Evolutionary conservation across 2,797 vertebrate genomes (phyloP).

Genomic region (Brachyrhaphis roseni): DNA sequence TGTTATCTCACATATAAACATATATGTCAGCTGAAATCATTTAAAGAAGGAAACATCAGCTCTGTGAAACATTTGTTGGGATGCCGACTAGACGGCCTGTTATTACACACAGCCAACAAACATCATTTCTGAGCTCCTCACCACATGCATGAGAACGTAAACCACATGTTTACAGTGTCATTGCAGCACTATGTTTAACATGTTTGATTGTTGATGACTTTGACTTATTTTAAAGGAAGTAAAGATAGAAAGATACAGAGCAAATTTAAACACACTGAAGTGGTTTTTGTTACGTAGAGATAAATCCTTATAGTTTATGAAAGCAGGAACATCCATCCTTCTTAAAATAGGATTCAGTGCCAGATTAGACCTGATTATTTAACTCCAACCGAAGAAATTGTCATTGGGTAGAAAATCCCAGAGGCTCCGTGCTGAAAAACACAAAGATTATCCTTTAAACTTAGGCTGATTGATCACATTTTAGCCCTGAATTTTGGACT

Average conservation of each 20-base stretch:
- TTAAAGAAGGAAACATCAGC: background rate
- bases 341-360: constrained; percentile 43
- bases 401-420: constrained; percentile 55
- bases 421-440: constrained; percentile 28
- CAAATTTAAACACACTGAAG: constrained; percentile 20
- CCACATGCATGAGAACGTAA: background rate
- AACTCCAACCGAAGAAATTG: constrained; percentile 46
- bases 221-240: constrained; percentile 1
- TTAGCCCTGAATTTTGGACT: constrained; percentile 23
- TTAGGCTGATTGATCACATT: constrained; percentile 3
- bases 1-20: background rate
- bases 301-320: constrained; percentile 27
- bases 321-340: constrained; percentile 32
- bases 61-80: background rate
- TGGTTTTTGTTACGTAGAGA: constrained; percentile 17
- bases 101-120: background rate
- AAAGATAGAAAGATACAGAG: background rate
- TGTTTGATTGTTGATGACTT: background rate
- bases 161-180: background rate
- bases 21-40: background rate
- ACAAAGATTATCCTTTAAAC: constrained; percentile 51
- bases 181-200: background rate
- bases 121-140: background rate
- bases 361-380: constrained; percentile 59
- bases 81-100: background rate